phyloP scores from a whole-genome alignment of 2,797 vertebrate species.

The Rhynchonycteris naso region DNA sequence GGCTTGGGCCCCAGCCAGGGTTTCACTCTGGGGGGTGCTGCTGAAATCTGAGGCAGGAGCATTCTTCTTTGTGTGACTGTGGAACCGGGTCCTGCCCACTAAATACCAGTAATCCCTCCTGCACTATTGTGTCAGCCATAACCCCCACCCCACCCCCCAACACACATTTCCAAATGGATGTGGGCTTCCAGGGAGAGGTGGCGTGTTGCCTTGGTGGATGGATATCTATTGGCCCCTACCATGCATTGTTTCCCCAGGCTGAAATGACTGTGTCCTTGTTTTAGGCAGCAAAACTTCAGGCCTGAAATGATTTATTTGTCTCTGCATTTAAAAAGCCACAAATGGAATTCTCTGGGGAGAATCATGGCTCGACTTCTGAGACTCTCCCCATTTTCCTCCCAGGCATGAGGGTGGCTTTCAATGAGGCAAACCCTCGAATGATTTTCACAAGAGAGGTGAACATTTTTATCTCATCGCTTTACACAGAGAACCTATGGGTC shows the following conservation, averaged over 20 bases:
- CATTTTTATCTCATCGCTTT: neutral
- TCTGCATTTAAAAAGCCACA: conserved; percentile 18
- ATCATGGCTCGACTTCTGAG: neutral
- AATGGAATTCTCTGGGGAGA: neutral
- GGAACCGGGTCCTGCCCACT: neutral
- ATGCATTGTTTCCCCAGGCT: neutral
- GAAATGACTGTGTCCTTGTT: neutral
- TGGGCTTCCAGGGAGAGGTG: neutral
- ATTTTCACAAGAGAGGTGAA: neutral
- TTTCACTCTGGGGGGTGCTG: neutral
- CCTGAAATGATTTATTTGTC: neutral
- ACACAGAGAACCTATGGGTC: neutral
- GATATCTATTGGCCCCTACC: neutral
- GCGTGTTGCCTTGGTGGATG: neutral
- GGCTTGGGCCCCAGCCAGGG: neutral
- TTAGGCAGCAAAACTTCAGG: neutral
- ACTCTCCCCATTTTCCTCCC: neutral
- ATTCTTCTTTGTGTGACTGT: neutral
- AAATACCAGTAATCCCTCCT: neutral
- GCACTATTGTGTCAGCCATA: neutral
- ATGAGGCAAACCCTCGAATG: neutral
- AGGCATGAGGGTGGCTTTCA: neutral
- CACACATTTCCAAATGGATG: neutral
- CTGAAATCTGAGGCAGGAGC: neutral
- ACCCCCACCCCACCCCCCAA: too few relatives aligned